phyloP scores from a whole-genome alignment of 2,797 vertebrate species.

The Danio kyathit region DNA sequence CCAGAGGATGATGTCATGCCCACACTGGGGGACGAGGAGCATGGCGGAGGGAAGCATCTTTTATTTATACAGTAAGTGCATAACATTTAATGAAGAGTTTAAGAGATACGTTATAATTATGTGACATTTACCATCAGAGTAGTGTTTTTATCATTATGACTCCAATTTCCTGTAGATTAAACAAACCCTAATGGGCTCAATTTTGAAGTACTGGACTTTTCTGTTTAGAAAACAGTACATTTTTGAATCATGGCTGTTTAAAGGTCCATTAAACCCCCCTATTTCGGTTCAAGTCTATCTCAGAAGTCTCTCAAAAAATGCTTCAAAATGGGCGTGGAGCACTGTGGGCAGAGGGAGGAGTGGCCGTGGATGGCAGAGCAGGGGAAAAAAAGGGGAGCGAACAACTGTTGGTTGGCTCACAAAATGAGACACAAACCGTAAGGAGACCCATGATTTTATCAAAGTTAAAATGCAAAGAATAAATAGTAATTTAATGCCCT shows the following conservation, averaged over 20 bases:
- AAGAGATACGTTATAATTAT: not conserved
- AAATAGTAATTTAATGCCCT: no score
- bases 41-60: not conserved
- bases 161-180: constrained; percentile 3
- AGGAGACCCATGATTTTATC: no score
- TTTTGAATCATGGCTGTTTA: not conserved
- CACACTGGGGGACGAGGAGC: not conserved
- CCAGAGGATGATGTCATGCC: constrained; percentile 33
- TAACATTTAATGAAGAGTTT: constrained; percentile 6
- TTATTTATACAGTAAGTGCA: constrained; percentile 16
- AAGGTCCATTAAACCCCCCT: not conserved
- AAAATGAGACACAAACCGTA: no score
- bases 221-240: not conserved
- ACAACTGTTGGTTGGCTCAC: no score
- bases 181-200: not conserved
- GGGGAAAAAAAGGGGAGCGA: no score
- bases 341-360: no score
- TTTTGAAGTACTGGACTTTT: no score
- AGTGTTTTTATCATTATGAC: not conserved
- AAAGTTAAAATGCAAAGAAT: no score
- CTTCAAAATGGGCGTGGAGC: no score
- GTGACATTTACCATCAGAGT: not conserved
- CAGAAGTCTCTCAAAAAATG: no score
- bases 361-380: no score
- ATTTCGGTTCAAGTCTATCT: no score